These are phyloP conservation scores for Scaptomyza polygonia DNA, from an alignment of 2,888 invertebrate genomes.

Conservation along the genomic window DNA sequence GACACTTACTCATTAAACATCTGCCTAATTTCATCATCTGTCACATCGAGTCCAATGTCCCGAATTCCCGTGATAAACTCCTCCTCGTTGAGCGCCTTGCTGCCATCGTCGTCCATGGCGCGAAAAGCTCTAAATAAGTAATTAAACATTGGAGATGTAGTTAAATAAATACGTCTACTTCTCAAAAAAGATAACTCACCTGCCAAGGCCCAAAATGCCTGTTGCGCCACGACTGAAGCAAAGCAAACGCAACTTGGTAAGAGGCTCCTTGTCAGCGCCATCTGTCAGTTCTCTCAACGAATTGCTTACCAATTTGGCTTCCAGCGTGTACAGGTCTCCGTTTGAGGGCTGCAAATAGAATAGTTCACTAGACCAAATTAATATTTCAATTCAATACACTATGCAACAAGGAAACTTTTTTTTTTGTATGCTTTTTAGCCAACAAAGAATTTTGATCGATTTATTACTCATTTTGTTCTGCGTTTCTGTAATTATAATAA, in stretches of 20 bases:
- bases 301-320: slow-evolving; percentile 92
- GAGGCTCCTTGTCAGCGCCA: slow-evolving; percentile 88
- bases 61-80: slow-evolving; percentile 93
- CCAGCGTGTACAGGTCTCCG: slow-evolving; percentile 85
- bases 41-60: slow-evolving; percentile 91
- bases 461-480: neutral
- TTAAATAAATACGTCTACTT: slow-evolving; percentile 14
- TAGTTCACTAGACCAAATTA: slow-evolving; percentile 31
- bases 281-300: slow-evolving; percentile 88
- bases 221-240: slow-evolving; percentile 94
- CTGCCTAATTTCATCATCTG: slow-evolving; percentile 85
- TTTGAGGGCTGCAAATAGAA: slow-evolving; percentile 50
- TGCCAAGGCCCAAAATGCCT: slow-evolving; percentile 94
- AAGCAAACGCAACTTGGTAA: slow-evolving; percentile 92
- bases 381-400: no score
- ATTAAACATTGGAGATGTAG: slow-evolving; percentile 39
- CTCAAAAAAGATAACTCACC: slow-evolving; percentile 85
- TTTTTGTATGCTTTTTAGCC: neutral
- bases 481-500: neutral
- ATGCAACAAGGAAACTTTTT: no score
- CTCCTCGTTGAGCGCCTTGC: slow-evolving; percentile 91
- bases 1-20: slow-evolving; percentile 81
- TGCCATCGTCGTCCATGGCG: slow-evolving; percentile 97
- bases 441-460: neutral
- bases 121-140: slow-evolving; percentile 89